Base-by-base conservation (phyloP, 2,797 vertebrate species). In the Ambastaia sidthimunki region DNA sequence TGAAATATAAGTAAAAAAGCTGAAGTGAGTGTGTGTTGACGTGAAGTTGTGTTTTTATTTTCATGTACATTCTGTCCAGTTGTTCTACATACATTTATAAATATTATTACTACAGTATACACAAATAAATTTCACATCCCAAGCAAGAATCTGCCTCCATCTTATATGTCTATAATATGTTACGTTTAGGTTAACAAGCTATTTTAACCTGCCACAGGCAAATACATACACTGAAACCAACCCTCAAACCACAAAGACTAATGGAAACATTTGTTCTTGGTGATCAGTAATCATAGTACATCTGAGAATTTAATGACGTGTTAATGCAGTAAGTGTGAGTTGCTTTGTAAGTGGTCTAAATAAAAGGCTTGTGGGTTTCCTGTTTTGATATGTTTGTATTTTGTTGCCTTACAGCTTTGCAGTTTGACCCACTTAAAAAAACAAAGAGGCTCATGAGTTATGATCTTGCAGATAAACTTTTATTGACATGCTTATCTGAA, bases 181-280 rank as follows among this genome's bases (percentile, higher is more conserved):
- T n/a, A n/a, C n/a, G n/a, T n/a, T n/a, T n/a, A n/a, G n/a, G n/a
- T n/a, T n/a, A n/a, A n/a, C n/a, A n/a, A n/a, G n/a, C n/a, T n/a
- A 57, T 23, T 6, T 28, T 7, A 16, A 48, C 31, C 19, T 3
- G 16, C 41, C 18, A 3, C 0, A 19, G 25, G 16, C 0, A 28
- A 63, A 74, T 18, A 59, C 47, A 25, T 41, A 60, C 41, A 1
- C n/a, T 48, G 13, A 65, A 81, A 1, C 78, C 63, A 74, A 44
- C 63, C 10, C 65, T 10, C 21, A 41, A 23, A 37, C 44, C 52
- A 52, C 67, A 59, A 16, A 79, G 13, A 16, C 19, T 31, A 23
- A 76, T 52, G 34, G 71, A 78, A 59, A 60, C 37, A 63, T 66
- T 23, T 12, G 15, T 60, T 37, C 15, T 28, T 31, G 12, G n/a